These are phyloP conservation scores for Tridacna gigas DNA, from an alignment of 2,888 invertebrate genomes.

Conservation along the genomic window DNA sequence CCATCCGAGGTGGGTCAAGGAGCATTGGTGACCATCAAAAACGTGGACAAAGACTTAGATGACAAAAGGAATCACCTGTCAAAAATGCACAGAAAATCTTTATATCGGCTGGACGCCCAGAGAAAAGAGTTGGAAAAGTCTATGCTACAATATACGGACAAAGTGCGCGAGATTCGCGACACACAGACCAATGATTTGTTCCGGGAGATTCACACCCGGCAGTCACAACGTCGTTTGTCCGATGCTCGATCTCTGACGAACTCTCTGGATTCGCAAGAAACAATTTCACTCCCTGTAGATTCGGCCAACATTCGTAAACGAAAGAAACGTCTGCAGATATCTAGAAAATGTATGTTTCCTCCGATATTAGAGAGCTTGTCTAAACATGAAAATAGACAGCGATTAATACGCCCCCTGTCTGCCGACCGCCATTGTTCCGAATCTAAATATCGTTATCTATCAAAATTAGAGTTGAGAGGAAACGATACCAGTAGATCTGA, in stretches of 20 bases:
- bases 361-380: slow-evolving; percentile 4
- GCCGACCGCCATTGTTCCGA: slow-evolving; percentile 11
- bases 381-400: not conserved
- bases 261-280: not conserved
- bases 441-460: not conserved
- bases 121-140: slow-evolving; percentile 57
- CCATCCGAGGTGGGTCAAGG: slow-evolving; percentile 43
- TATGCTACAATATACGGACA: slow-evolving; percentile 55
- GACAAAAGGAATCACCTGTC: slow-evolving; percentile 2
- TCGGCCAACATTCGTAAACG: slow-evolving; percentile 18
- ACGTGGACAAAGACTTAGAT: slow-evolving; percentile 34
- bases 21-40: slow-evolving; percentile 35
- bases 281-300: not conserved
- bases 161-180: slow-evolving; percentile 49
- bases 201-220: slow-evolving; percentile 50
- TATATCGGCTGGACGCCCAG: slow-evolving; percentile 38
- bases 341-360: not conserved
- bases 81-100: slow-evolving; percentile 41
- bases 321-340: slow-evolving; percentile 1
- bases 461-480: not conserved
- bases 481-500: not conserved
- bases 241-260: slow-evolving; percentile 13
- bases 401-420: not conserved
- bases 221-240: slow-evolving; percentile 12
- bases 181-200: slow-evolving; percentile 41